Percentiles rank a stretch among this genome's conserved stretches.
Conservation (phyloP, 2,113 vertebrate genomes). For the Erythrocercus mccallii region DNA sequence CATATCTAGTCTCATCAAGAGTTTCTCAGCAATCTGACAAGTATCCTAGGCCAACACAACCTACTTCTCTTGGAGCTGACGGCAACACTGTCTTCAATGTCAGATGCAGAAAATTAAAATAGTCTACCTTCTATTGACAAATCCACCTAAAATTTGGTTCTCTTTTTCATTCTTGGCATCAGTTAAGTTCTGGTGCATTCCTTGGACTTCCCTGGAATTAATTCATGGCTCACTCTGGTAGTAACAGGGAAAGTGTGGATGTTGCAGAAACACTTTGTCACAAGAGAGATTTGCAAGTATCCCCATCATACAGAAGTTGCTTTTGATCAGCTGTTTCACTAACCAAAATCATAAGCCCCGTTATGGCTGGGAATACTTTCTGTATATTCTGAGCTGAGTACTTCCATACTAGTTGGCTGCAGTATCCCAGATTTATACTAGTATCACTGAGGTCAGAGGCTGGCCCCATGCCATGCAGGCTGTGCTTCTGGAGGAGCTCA, state of each 20-base stretch:
- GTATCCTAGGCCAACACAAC: background rate
- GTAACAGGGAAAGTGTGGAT: background rate
- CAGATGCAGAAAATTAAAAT: background rate
- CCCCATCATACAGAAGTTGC: background rate
- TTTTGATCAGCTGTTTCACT: background rate
- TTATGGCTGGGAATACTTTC: background rate
- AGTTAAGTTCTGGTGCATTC: background rate
- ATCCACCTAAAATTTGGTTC: background rate
- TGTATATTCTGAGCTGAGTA: background rate
- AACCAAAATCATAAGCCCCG: background rate
- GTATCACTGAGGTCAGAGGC: conserved; percentile 8
- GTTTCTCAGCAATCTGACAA: background rate
- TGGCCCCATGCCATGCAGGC: background rate
- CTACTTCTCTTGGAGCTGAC: background rate
- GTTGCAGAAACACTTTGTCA: background rate
- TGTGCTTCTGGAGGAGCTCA: background rate
- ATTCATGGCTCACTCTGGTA: background rate
- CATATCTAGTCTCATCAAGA: background rate
- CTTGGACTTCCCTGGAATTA: background rate
- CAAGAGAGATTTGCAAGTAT: background rate
- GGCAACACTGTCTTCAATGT: background rate
- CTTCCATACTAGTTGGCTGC: background rate
- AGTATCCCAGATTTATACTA: background rate
- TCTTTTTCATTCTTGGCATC: background rate
- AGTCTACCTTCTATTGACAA: background rate